Evolutionary conservation across 2,888 invertebrate species (phyloP).

Genomic region (Dromius quadrimaculatus): DNA sequence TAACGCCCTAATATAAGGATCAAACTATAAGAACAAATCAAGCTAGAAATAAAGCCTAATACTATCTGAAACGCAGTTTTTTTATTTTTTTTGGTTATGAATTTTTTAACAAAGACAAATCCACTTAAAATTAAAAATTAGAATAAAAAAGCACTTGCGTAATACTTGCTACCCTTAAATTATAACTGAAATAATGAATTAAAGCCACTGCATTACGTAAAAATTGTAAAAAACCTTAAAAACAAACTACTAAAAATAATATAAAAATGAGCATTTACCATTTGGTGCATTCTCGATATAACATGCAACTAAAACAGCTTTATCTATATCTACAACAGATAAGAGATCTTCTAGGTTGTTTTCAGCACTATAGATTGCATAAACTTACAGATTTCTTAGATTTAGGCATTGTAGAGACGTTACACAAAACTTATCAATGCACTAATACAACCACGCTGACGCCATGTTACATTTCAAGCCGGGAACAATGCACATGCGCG

Average conservation of each 20-base stretch:
- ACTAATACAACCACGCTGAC: slow-evolving; percentile 23
- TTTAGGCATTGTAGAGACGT: slow-evolving; percentile 64
- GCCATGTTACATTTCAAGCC: slow-evolving; percentile 43
- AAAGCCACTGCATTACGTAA: slow-evolving; percentile 42
- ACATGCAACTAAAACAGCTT: slow-evolving; percentile 42
- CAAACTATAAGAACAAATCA: slow-evolving; percentile 51
- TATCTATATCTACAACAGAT: neutral
- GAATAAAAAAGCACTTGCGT: slow-evolving; percentile 4
- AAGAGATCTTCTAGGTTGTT: slow-evolving; percentile 11
- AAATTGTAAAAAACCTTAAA: slow-evolving; percentile 32
- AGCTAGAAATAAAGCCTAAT: slow-evolving; percentile 27
- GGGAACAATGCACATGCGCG: slow-evolving; percentile 32
- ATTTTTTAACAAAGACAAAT: slow-evolving; percentile 64
- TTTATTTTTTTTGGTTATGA: slow-evolving; percentile 67
- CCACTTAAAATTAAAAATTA: slow-evolving; percentile 54
- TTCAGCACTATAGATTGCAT: slow-evolving; percentile 52
- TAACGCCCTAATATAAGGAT: slow-evolving; percentile 49
- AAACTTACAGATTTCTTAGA: slow-evolving; percentile 65
- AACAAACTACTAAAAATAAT: slow-evolving; percentile 36
- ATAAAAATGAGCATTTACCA: slow-evolving; percentile 50
- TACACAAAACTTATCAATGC: slow-evolving; percentile 5
- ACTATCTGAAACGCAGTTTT: slow-evolving; percentile 56
- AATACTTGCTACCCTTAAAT: neutral
- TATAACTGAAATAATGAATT: slow-evolving; percentile 1
- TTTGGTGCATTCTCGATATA: slow-evolving; percentile 36